Evolutionary conservation across 2,797 vertebrate genomes (phyloP), one percentile per base, ranked within the genome.

Genomic region (Thripadectes ignobilis): DNA sequence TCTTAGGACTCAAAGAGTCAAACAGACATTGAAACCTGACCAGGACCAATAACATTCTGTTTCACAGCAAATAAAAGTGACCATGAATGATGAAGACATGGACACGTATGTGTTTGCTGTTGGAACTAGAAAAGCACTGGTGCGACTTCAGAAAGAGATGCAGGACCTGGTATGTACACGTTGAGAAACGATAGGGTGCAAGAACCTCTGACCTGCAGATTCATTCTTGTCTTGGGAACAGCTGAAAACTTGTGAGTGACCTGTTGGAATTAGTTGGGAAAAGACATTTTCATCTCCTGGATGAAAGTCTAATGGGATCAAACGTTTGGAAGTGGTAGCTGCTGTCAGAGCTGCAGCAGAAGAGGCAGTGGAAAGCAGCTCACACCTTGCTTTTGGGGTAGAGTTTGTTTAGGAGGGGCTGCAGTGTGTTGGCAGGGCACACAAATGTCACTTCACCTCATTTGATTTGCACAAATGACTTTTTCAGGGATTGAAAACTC

Each of bases 101-200:
- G 99, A 99, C 94, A 99, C 99, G 0, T 99, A 99, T n/a, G 99
- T 99, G 79, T 99, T 99, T 98, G 99, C 99, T 67, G 98, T 99
- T 57, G 99, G 99, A 58, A 99, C 98, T 58, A 99, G 98, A 95
- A 99, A 99, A 98, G 98, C 99, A 72, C 98, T 99, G 98, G 98
- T 98, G 51, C 98, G 98, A 73, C 98, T 99, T 81, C 99, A 99
- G 98, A 99, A 99, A 73, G 99, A 99, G 97, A 99, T 99, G 99
- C 99, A 99, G 98, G 99, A 99, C 98, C 96, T 99, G 99, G 99
- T 99, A 98, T 95, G 97, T 98, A 85, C 76, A 21, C 3, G 0
- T 7, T 26, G 39, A 73, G 20, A 48, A 66, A 12, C 34, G 62
- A 59, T 4, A 22, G 39, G 29, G 12, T 62, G 0, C 13, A 84